A percentile compares a stretch with the other conserved stretches of the same genome.
These are phyloP conservation scores for Luidia sarsii DNA, from an alignment of 53 echinoderm and acorn worm genomes.

Conservation along the genomic window DNA sequence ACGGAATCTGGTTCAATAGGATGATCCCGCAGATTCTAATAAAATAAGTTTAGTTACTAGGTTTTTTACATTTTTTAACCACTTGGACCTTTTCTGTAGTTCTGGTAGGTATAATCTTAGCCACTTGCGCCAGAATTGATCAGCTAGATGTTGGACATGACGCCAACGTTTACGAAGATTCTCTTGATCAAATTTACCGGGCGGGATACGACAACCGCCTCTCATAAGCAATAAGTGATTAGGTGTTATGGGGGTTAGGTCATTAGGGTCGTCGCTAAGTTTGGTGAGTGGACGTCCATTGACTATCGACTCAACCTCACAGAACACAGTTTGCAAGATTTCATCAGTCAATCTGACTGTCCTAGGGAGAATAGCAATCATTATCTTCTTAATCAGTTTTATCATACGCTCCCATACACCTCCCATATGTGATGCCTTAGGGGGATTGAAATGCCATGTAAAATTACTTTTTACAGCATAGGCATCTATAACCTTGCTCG, in stretches of 20 bases:
- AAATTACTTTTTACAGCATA: background rate
- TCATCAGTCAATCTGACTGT: constrained; percentile 38
- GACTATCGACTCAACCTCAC: constrained; percentile 66
- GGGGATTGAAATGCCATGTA: constrained; percentile 29
- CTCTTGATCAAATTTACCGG: constrained; percentile 39
- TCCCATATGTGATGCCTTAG: constrained; percentile 46
- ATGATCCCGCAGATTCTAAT: too few relatives aligned
- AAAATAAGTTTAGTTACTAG: too few relatives aligned
- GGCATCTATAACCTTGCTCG: background rate
- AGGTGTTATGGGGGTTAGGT: constrained; percentile 56
- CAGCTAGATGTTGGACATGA: constrained; percentile 53
- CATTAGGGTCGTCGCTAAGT: constrained; percentile 50
- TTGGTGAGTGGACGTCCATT: constrained; percentile 65
- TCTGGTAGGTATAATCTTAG: constrained; percentile 68
- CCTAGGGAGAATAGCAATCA: constrained; percentile 30
- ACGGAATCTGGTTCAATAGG: too few relatives aligned
- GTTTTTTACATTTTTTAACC: too few relatives aligned
- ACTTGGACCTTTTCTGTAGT: constrained; percentile 53
- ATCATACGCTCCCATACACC: constrained; percentile 37
- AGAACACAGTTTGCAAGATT: constrained; percentile 43
- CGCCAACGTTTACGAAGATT: constrained; percentile 54
- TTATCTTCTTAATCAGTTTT: constrained; percentile 19
- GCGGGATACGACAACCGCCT: constrained; percentile 5
- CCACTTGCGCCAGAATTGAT: constrained; percentile 68
- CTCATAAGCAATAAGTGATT: constrained; percentile 67